A percentile compares a stretch with the other conserved stretches of the same genome.
These are phyloP conservation scores for Aythya baeri DNA, from an alignment of 2,113 vertebrate species.

Conservation along the genomic window DNA sequence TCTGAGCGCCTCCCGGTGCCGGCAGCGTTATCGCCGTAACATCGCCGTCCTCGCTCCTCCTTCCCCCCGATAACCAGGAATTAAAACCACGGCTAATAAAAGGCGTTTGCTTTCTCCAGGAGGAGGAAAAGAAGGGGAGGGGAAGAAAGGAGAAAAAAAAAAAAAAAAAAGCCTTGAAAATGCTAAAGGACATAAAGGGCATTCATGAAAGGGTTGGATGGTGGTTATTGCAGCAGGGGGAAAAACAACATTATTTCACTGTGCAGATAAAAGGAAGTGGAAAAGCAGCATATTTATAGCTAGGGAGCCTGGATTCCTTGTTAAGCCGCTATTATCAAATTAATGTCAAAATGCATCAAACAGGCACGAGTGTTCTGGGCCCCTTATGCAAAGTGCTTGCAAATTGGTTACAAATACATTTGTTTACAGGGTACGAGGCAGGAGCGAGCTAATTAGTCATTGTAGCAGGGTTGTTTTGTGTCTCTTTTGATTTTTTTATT, in stretches of 20 bases:
- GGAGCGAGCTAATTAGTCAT: slow-evolving; percentile 68
- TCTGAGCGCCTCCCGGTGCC: neutral
- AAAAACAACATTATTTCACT: slow-evolving; percentile 72
- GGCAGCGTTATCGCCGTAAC: slow-evolving; percentile 10
- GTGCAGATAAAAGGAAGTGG: slow-evolving; percentile 73
- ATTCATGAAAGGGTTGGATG: slow-evolving; percentile 68
- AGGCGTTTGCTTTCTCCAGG: slow-evolving; percentile 25
- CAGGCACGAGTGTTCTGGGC: slow-evolving; percentile 65
- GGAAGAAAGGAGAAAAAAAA: no score
- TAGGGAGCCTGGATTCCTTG: slow-evolving; percentile 71
- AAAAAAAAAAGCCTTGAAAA: slow-evolving; percentile 31
- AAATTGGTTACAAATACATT: slow-evolving; percentile 70
- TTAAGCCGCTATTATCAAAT: slow-evolving; percentile 71
- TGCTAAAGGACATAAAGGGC: slow-evolving; percentile 68
- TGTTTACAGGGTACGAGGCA: slow-evolving; percentile 67
- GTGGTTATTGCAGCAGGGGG: slow-evolving; percentile 72
- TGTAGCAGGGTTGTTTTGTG: slow-evolving; percentile 43
- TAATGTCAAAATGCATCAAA: slow-evolving; percentile 76
- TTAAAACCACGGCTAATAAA: slow-evolving; percentile 61
- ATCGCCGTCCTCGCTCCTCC: neutral
- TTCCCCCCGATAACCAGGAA: neutral
- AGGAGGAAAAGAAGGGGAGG: neutral
- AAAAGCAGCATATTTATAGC: slow-evolving; percentile 68
- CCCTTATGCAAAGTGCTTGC: slow-evolving; percentile 69
- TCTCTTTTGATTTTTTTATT: neutral